phyloP scores from a whole-genome alignment of 2,888 invertebrate genomes.

The Caenorhabditis sp. region DNA sequence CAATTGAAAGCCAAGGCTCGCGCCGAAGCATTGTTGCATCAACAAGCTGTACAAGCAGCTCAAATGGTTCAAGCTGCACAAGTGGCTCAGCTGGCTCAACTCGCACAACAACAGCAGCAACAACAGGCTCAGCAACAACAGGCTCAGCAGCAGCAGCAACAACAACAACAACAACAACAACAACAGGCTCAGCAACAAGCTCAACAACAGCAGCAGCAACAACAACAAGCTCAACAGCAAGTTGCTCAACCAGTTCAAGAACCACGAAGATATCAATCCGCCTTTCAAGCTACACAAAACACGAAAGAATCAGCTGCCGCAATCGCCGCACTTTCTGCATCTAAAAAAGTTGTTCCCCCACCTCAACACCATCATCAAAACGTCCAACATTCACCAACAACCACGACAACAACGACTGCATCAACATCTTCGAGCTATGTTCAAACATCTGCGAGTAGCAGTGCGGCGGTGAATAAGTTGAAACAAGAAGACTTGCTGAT shows the following conservation, averaged over 20 bases:
- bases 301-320: constrained; percentile 7
- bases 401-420: background rate
- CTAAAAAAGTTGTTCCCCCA: background rate
- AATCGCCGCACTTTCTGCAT: background rate
- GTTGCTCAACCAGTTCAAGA: background rate
- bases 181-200: constrained; percentile 8
- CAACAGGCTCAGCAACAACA: constrained; percentile 1
- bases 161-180: constrained; percentile 12
- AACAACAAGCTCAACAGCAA: constrained; percentile 7
- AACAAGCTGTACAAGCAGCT: constrained; percentile 8
- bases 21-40: background rate
- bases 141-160: background rate
- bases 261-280: constrained; percentile 1
- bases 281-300: constrained; percentile 8
- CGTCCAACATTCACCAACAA: background rate
- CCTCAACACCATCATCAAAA: background rate
- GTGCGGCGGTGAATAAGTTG: background rate
- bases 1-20: background rate
- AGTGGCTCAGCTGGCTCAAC: background rate
- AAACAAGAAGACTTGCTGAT: background rate
- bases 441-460: background rate
- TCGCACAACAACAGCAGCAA: background rate
- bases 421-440: background rate
- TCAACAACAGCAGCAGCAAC: constrained; percentile 29
- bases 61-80: constrained; percentile 10